Evolutionary conservation across 2,888 invertebrate genomes (phyloP), one percentile per base, ranked within the genome.

Genomic region (Tetropium fuscum): DNA sequence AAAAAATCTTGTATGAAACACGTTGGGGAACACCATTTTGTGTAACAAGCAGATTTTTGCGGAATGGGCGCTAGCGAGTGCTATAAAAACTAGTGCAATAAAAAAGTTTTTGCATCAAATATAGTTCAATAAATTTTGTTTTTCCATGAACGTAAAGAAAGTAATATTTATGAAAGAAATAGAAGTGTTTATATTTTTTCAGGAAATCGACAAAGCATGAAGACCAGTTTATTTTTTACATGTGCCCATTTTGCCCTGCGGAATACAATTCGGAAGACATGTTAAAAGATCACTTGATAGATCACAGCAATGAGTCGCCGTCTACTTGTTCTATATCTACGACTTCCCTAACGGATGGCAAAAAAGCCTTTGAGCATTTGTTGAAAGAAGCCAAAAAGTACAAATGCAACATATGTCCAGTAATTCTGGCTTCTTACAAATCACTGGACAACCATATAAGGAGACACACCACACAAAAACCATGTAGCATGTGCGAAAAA

Each of bases 401-500:
- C 27, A 25, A 36, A 53, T 78, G 78, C 43, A 68, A 66, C 11
- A 64, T 69, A 6, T 78, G 78, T 56, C 66, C 66, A 1, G 76
- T 71, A 54, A 53, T 64, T n/a, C 74, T 69, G 40, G 71, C 68
- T 8, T 72, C 74, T 4, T 75, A 73, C 51, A 75, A 74, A 56
- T 66, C 74, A 8, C 54, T 77, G 10, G 71, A 69, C 40, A 73
- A 74, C 48, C 78, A 78, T 49, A 32, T 75, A 5, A 70, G 69
- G 49, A 69, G 68, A 2, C 78, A 78, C 58, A 67, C 68, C 4
- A 72, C 69, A 10, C 53, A 66, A 7, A 66, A 69, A 11, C 72
- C 70, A 5, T 80, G 80, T 53, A 71, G 74, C 4, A 51, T 74
- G 19, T 80, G 80, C 49, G 65, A 64, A 2, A 78, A 78, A 56